phyloP scores from a whole-genome alignment of 2,113 vertebrate genomes.

The Cyanistes caeruleus region DNA sequence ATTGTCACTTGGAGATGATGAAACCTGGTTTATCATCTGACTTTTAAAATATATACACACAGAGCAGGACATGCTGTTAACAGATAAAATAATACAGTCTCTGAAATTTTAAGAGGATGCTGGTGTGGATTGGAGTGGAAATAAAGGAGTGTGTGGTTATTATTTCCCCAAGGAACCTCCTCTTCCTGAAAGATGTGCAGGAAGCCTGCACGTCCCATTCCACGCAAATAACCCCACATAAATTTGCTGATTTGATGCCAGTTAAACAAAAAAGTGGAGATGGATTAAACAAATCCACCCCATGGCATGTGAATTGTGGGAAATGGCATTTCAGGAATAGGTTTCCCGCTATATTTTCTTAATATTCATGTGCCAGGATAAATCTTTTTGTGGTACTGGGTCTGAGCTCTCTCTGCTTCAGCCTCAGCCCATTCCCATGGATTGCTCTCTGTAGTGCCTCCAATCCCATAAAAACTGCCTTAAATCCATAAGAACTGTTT shows the following conservation, averaged over 20 bases:
- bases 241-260: not conserved
- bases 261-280: not conserved
- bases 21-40: constrained; percentile 58
- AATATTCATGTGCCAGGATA: not conserved
- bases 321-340: not conserved
- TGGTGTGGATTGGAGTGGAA: not conserved
- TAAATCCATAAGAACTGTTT: not conserved
- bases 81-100: not conserved
- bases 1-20: constrained; percentile 51
- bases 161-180: not conserved
- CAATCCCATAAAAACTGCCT: not conserved
- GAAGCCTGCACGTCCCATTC: not conserved
- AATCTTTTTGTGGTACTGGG: not conserved
- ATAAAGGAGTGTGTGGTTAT: not conserved
- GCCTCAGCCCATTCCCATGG: not conserved
- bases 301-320: fast-evolving
- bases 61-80: not conserved
- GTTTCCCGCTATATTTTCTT: not conserved
- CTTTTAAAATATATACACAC: constrained; percentile 15
- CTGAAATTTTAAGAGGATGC: not conserved
- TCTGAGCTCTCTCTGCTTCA: not conserved
- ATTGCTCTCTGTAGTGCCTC: not conserved
- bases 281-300: not conserved
- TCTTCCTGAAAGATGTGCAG: not conserved
- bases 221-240: not conserved